These are phyloP conservation scores for Chydorus sphaericus DNA, from an alignment of 2,888 invertebrate species.

Conservation along the genomic window DNA sequence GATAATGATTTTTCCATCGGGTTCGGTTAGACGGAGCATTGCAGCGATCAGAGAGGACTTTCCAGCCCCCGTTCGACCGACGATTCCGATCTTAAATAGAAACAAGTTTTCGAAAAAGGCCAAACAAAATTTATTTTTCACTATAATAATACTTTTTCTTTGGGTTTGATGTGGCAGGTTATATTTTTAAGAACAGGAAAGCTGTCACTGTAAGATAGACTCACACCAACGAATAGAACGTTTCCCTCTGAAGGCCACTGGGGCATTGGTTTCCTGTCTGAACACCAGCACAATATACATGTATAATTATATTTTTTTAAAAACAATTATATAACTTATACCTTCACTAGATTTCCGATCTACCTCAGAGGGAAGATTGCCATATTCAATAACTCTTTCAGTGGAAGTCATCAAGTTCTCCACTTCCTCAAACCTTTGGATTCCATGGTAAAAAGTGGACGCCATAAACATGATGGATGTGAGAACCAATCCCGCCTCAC, in stretches of 20 bases:
- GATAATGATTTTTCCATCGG: constrained; percentile 28
- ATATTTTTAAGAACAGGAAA: constrained; percentile 32
- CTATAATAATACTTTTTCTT: constrained; percentile 29
- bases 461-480: constrained; percentile 27
- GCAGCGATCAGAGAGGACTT: constrained; percentile 32
- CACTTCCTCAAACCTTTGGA: constrained; percentile 78
- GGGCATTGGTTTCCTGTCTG: too few relatives aligned
- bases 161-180: constrained; percentile 28
- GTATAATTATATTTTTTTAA: too few relatives aligned
- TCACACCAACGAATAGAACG: too few relatives aligned
- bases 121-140: neutral
- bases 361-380: constrained; percentile 55
- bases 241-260: too few relatives aligned
- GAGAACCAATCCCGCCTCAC: constrained; percentile 25
- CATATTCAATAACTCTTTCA: constrained; percentile 40
- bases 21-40: constrained; percentile 32
- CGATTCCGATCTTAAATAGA: constrained; percentile 17
- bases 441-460: constrained; percentile 57
- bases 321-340: too few relatives aligned
- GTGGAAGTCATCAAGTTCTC: constrained; percentile 65
- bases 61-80: constrained; percentile 27
- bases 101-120: neutral
- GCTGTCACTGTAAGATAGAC: too few relatives aligned
- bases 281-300: too few relatives aligned
- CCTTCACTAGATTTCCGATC: constrained; percentile 32